phyloP scores from a whole-genome alignment of 2,888 invertebrate genomes.

The Pachydiplax longipennis region DNA sequence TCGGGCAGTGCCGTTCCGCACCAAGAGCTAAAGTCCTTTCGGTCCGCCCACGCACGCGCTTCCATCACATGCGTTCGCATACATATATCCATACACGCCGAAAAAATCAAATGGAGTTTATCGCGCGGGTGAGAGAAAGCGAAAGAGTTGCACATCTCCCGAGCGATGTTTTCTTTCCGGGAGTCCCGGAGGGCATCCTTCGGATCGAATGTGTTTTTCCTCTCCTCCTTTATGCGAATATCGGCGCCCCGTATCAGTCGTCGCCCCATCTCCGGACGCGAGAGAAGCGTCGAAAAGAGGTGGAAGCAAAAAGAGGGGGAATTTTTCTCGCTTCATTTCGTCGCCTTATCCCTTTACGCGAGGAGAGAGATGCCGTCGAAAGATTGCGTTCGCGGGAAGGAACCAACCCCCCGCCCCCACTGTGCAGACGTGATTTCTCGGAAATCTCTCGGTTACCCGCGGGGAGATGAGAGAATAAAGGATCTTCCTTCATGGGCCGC shows the following conservation, averaged over 20 bases:
- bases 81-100: no score
- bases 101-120: no score
- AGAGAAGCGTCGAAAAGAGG: neutral
- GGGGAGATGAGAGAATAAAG: slow-evolving; percentile 2
- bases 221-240: neutral
- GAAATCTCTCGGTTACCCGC: neutral
- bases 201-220: neutral
- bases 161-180: neutral
- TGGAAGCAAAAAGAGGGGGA: neutral
- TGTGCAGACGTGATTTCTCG: neutral
- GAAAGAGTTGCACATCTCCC: neutral
- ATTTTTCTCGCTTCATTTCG: neutral
- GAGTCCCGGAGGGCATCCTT: neutral
- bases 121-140: neutral
- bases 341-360: neutral
- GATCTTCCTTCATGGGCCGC: neutral
- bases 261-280: neutral
- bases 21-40: no score
- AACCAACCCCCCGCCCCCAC: neutral
- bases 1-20: no score
- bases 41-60: no score
- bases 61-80: no score
- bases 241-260: neutral
- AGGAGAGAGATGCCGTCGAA: neutral
- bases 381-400: neutral